Evolutionary conservation across 2,888 invertebrate species (phyloP).

Genomic region (Hoplodrina blanda): DNA sequence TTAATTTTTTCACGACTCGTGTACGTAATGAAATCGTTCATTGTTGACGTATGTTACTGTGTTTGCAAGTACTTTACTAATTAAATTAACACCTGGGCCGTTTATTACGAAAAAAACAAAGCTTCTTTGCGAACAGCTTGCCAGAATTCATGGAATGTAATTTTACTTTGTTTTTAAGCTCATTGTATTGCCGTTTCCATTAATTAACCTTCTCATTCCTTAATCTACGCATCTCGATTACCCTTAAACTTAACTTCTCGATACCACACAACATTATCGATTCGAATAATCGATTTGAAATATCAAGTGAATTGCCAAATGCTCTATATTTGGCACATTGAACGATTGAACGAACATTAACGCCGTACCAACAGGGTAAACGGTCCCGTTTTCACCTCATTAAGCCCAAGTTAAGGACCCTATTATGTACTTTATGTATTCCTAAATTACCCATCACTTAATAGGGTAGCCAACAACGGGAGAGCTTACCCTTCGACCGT

Average conservation of each 20-base stretch:
- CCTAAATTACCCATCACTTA: constrained; percentile 91
- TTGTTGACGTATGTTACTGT: constrained; percentile 9
- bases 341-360: constrained; percentile 78
- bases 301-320: constrained; percentile 61
- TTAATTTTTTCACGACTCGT: constrained; percentile 16
- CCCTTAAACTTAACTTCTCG: constrained; percentile 49
- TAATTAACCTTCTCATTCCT: constrained; percentile 52
- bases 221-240: constrained; percentile 49
- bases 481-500: constrained; percentile 81
- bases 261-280: constrained; percentile 59
- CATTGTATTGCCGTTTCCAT: constrained; percentile 41
- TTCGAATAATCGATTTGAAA: constrained; percentile 63
- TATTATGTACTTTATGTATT: constrained; percentile 91
- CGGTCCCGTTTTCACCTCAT: constrained; percentile 89
- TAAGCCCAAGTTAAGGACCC: constrained; percentile 88
- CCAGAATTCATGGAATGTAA: constrained; percentile 37
- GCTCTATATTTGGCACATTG: constrained; percentile 68
- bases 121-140: constrained; percentile 15
- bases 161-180: constrained; percentile 29
- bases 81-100: constrained; percentile 35
- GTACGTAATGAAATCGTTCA: constrained; percentile 31
- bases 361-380: constrained; percentile 78
- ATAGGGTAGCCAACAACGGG: constrained; percentile 82
- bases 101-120: constrained; percentile 17
- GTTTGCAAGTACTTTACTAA: constrained; percentile 29